A percentile compares a stretch with the other conserved stretches of the same genome.
Evolutionary conservation across 2,113 vertebrate species (phyloP).

Genomic region (Eleginops maclovinus): DNA sequence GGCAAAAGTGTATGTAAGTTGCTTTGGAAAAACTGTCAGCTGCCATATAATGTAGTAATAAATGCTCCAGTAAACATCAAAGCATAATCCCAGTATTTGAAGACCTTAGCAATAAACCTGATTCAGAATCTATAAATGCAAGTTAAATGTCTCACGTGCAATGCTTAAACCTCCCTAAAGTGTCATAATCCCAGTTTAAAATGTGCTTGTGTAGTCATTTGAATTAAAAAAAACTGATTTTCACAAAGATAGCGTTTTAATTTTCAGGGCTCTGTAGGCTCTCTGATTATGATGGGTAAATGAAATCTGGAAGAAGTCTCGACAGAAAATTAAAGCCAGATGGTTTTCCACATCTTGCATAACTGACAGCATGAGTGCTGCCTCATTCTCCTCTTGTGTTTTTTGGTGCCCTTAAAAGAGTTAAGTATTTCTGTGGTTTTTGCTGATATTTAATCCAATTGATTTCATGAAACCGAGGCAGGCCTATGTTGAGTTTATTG

Average conservation of each 20-base stretch:
- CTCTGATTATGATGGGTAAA: constrained; percentile 50
- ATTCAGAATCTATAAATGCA: background rate
- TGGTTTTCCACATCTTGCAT: constrained; percentile 18
- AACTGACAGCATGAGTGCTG: background rate
- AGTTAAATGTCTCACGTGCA: constrained; percentile 9
- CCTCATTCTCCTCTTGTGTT: constrained; percentile 5
- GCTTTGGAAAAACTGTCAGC: too few relatives aligned
- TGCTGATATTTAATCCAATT: constrained; percentile 24
- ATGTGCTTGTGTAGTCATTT: constrained; percentile 24
- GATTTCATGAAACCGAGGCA: constrained; percentile 22
- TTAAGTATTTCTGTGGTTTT: constrained; percentile 24
- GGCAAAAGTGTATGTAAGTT: too few relatives aligned
- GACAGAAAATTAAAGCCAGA: constrained; percentile 34
- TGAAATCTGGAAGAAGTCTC: constrained; percentile 38
- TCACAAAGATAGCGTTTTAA: constrained; percentile 38
- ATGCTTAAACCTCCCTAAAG: background rate
- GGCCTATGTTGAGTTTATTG: constrained; percentile 32
- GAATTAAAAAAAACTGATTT: constrained; percentile 9
- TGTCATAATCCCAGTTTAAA: constrained; percentile 25
- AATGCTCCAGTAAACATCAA: too few relatives aligned
- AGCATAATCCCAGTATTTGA: too few relatives aligned
- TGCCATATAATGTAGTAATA: too few relatives aligned
- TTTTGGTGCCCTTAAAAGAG: constrained; percentile 15
- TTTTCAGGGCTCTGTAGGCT: constrained; percentile 17
- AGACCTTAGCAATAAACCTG: too few relatives aligned